Percentiles rank a stretch among this genome's conserved stretches.
Evolutionary conservation across 2,797 vertebrate genomes (phyloP).

Genomic region (Mormyrus proboscirostris): DNA sequence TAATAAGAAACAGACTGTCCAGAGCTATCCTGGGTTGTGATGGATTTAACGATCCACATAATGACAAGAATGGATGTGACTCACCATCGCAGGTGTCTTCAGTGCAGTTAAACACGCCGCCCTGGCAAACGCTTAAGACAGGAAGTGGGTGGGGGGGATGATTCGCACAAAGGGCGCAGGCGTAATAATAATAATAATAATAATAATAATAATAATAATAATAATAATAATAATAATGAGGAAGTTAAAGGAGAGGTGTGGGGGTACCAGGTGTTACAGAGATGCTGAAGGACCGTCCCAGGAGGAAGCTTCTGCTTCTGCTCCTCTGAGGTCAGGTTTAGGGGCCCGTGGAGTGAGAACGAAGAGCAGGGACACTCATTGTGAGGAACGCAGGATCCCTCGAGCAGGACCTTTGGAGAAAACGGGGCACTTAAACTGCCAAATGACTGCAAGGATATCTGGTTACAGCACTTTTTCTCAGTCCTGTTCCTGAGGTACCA

Average conservation of each 20-base stretch:
- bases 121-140: conserved; percentile 58
- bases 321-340: conserved; percentile 53
- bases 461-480: not conserved
- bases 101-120: conserved; percentile 67
- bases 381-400: conserved; percentile 54
- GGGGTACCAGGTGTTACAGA: conserved; percentile 75
- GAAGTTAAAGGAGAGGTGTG: not conserved
- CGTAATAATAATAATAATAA: not conserved
- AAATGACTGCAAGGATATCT: not conserved
- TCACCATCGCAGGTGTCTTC: conserved; percentile 67
- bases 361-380: conserved; percentile 65
- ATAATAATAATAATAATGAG: not conserved
- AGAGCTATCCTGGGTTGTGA: not conserved
- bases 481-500: not conserved
- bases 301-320: conserved; percentile 45
- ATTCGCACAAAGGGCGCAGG: not conserved
- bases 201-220: not conserved
- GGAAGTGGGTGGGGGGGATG: not conserved
- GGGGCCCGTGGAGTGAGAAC: conserved; percentile 45
- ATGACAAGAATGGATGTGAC: not conserved
- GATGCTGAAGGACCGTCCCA: conserved; percentile 54
- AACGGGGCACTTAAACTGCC: not conserved
- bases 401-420: conserved; percentile 59
- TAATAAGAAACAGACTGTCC: not conserved
- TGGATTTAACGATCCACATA: not conserved